phyloP scores from a whole-genome alignment of 2,113 vertebrate genomes.

The Dendropsophus ebraccatus region DNA sequence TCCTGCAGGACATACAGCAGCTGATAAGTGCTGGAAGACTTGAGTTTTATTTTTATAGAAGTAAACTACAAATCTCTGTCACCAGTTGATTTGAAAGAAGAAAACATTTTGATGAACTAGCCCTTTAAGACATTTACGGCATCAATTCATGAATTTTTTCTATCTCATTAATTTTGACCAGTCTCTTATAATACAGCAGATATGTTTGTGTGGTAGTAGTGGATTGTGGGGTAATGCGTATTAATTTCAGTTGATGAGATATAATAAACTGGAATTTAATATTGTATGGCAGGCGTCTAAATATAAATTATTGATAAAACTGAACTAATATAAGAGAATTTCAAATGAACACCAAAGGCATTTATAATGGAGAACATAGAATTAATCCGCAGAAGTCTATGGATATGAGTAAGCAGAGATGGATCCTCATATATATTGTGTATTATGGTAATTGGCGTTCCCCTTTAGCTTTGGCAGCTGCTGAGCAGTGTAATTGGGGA shows the following conservation, averaged over 20 bases:
- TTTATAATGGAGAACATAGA: background rate
- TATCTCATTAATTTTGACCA: too few species aligned
- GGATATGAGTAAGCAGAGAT: background rate
- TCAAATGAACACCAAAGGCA: constrained; percentile 11
- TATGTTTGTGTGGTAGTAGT: background rate
- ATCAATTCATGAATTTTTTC: too few species aligned
- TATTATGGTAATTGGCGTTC: too few species aligned
- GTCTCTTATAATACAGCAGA: background rate
- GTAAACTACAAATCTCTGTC: too few species aligned
- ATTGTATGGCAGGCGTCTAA: background rate
- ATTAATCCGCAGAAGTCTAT: background rate
- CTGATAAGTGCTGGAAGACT: too few species aligned
- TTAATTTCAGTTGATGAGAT: constrained; percentile 16
- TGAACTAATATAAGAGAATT: constrained; percentile 20
- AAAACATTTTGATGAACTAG: too few species aligned
- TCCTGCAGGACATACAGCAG: too few species aligned
- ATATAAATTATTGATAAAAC: constrained; percentile 16
- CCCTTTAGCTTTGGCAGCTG: too few species aligned
- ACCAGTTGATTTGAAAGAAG: too few species aligned
- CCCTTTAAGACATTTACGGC: too few species aligned
- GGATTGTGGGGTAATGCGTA: constrained; percentile 8
- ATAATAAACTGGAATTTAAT: constrained; percentile 32
- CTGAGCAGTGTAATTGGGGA: too few species aligned
- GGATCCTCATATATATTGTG: background rate
- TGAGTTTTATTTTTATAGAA: too few species aligned